Conservation (phyloP, 1,140 invertebrate genomes). For the Copidosoma floridanum region DNA sequence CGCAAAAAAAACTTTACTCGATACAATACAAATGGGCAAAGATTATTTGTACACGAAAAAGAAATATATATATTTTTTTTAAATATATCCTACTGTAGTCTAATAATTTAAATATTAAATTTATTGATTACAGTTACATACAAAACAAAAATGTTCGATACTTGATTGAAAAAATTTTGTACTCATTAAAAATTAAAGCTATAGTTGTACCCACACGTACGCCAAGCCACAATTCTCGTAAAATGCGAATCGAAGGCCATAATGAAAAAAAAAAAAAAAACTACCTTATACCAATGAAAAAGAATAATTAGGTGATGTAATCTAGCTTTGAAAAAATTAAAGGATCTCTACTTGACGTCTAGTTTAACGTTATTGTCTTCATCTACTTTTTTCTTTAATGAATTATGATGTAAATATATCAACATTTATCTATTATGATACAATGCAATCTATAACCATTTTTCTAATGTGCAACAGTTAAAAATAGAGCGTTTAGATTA, state of each 20-base stretch:
- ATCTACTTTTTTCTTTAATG: conserved; percentile 11
- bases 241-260: conserved; percentile 23
- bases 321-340: not conserved
- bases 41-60: no score
- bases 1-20: no score
- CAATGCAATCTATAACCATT: conserved; percentile 14
- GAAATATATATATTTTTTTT: no score
- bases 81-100: no score
- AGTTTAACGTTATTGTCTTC: conserved; percentile 24
- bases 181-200: not conserved
- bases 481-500: not conserved
- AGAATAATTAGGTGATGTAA: no score
- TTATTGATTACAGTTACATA: not conserved
- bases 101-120: not conserved
- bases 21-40: no score
- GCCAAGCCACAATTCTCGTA: not conserved
- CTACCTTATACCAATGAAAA: not conserved
- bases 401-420: conserved; percentile 13
- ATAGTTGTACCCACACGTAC: no score
- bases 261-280: not conserved
- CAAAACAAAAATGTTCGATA: not conserved
- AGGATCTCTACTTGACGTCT: conserved; percentile 9
- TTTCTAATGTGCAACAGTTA: conserved; percentile 10
- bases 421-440: conserved; percentile 21
- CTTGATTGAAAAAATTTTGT: not conserved